Evolutionary conservation across 2,113 vertebrate genomes (phyloP), one percentile per base, ranked within the genome.

Genomic region (Scophthalmus maximus): DNA sequence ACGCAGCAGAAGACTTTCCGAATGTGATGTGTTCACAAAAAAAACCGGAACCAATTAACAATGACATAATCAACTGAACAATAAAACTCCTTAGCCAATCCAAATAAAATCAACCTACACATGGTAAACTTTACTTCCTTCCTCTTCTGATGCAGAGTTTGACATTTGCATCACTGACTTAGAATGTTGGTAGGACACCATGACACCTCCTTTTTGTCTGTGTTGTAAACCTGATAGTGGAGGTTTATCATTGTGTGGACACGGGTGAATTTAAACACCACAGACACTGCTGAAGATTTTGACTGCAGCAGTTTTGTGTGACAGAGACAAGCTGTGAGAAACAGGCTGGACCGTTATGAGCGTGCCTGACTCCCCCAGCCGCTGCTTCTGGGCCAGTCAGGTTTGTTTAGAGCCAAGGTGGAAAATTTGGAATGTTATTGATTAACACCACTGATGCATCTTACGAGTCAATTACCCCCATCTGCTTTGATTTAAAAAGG

Each of bases 261-360:
- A 46, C 47, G 6, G 26, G 10, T 46, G n/a, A 46, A 20, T 36
- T 46, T 30, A 61, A 53, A 44, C 32, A 38, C 5, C 7, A 32
- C 73, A 68, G 23, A 46, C 20, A 36, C 27, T 22, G n/a, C 49
- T 1, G 44, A 18, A 27, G 23, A n/a, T 23, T 25, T 56, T 30
- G 12, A 22, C 34, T 5, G 7, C 6, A 36, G 29, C 8, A 5
- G 27, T n/a, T 56, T 20, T 5, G 30, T 63, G 34, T 47, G n/a
- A 55, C 12, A 18, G 18, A 42, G 53, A n/a, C 22, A 55, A 62
- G 50, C 40, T 60, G 56, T 47, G 20, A 68, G 36, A 56, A 47
- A 38, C 57, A 22, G 22, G 23, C 18, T 9, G 22, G 8, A 7
- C 34, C 34, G 30, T 57, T 67, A 66, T 59, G n/a, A 32, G 26